Evolutionary conservation across 2,888 invertebrate species (phyloP).

Genomic region (Rhamnusium bicolor): DNA sequence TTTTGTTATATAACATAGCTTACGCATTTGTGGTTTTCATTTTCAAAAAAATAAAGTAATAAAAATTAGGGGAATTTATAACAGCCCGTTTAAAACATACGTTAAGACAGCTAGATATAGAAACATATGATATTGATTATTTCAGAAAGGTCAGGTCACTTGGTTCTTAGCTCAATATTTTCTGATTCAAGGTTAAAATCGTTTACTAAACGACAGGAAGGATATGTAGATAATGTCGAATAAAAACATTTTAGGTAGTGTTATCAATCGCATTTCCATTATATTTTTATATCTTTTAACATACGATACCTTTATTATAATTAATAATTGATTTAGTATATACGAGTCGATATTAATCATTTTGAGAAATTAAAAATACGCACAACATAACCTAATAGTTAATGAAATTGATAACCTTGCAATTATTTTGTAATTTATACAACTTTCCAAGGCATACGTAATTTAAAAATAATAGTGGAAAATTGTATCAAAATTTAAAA

Average conservation of each 20-base stretch:
- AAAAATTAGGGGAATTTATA: not conserved
- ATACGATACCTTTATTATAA: not conserved
- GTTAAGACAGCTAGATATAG: not conserved
- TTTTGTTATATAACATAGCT: too few relatives aligned
- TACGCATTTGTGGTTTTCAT: too few relatives aligned
- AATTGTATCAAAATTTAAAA: too few relatives aligned
- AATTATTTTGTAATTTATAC: too few relatives aligned
- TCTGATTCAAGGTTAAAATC: slow-evolving; percentile 10
- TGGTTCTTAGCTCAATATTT: slow-evolving; percentile 14
- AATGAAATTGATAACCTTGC: too few relatives aligned
- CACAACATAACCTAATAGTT: too few relatives aligned
- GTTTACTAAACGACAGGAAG: slow-evolving; percentile 2
- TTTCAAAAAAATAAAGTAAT: too few relatives aligned
- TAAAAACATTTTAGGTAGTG: not conserved
- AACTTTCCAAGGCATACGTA: too few relatives aligned
- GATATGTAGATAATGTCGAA: not conserved
- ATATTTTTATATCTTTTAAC: not conserved
- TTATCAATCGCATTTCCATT: not conserved
- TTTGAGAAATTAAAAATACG: too few relatives aligned
- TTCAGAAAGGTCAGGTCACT: slow-evolving; percentile 23
- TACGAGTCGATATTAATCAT: too few relatives aligned
- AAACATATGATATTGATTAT: slow-evolving; percentile 30
- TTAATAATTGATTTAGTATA: not conserved
- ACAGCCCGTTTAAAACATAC: not conserved
- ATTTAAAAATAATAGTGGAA: too few relatives aligned